Evolutionary conservation across 2,888 invertebrate species (phyloP), one percentile per base, ranked within the genome.

Genomic region (Pseudanteris insignis): DNA sequence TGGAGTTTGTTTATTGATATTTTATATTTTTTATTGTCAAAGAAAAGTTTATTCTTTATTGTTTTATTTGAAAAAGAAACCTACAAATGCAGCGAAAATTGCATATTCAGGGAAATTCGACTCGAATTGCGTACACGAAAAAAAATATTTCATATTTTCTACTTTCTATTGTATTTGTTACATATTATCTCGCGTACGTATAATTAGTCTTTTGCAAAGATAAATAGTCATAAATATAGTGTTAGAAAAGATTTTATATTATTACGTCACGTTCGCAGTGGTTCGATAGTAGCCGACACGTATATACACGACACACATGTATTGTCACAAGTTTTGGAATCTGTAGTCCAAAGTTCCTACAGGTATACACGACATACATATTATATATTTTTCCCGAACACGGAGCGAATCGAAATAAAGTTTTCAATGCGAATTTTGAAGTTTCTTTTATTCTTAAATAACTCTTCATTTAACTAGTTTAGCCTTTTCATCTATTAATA

Each of bases 111-210:
- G 43, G 36, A 43, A 58, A 60, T 44, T 54, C 48, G 43, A 60
- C 41, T 60, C 48, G 33, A 24, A 26, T 41, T 14, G 37, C 15
- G 33, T 37, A 40, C 53, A 47, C 47, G 40, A 54, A 43, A 43
- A 34, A 53, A 54, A 44, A 64, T 66, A 70, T 67, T 57, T 57
- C 67, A 70, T 70, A 68, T 63, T 69, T 62, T 62, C 43, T 57
- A 75, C 77, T 78, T 78, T 78, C 71, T 77, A 78, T 75, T 68
- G 70, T 70, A 72, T 75, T 78, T 78, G 78, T 78, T 78, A 78
- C 11, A 59, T 58, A 38, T 50, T 44, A 46, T 46, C 51, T 46
- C 78, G 78, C 75, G 73, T 70, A 68, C 72, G 67, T 76, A 68
- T 70, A 72, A 68, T 71, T 70, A 60, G 48, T 32, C 30, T 60